Base-by-base conservation (phyloP, 2,113 vertebrate species). In the Marmota monax region DNA sequence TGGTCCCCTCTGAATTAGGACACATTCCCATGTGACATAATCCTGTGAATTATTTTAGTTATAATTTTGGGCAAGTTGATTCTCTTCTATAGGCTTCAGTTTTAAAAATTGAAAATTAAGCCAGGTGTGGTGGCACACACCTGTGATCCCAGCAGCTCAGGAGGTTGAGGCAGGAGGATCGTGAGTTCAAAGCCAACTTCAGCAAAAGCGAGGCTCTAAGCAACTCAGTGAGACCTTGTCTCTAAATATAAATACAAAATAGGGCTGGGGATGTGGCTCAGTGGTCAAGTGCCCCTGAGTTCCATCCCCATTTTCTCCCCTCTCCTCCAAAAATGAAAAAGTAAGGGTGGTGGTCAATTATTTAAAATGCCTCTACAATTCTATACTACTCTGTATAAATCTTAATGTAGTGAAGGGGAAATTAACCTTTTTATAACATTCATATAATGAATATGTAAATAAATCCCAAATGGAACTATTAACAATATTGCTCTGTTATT, bases 371-470 rank as follows among this genome's bases (percentile, higher is more conserved):
- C 0, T 85, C 7, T 76, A 76, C 79, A 95, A 76, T 70, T 80
- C 5, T 17, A 23, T 23, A 32, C 56, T 86, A 51, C 7, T 85
- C 27, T 91, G 63, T 39, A 25, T 16, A 56, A 74, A 18, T 53
- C 37, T 56, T 85, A 67, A 69, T 69, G 78, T 14, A 11, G 4
- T 72, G 20, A 14, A 63, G 25, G 74, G 48, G 76, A 94, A 76
- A 85, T 39, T 56, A 51, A 51, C 17, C 7, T 85, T 48, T 83
- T 58, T 93, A 22, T 37, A 45, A 72, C 37, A 74, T 61, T 85
- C 13, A 29, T 72, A n/a, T 53, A 78, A 63, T 34, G 32, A 94
- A 65, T 91, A 70, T 84, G 56, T 37, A 94, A 96, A 89, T 92
- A 89, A 90, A 84, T 67, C 14, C 23, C 39, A 94, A 32, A 27